Evolutionary conservation across 2,797 vertebrate genomes (phyloP).

Genomic region (Petrocephalus schoutedeni): DNA sequence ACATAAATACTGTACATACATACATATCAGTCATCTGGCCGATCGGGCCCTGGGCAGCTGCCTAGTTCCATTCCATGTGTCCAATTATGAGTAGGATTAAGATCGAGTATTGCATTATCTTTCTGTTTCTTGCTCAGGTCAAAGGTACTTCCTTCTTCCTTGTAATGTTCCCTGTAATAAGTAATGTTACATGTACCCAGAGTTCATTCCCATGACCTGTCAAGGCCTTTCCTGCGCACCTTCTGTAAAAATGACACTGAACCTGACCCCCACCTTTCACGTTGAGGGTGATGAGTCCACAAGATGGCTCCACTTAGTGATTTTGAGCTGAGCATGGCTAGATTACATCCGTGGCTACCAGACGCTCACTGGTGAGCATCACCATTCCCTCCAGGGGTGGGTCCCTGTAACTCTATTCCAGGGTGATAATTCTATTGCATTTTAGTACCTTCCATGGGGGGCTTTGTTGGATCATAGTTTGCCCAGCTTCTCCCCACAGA

Average conservation of each 20-base stretch:
- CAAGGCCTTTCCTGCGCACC: neutral
- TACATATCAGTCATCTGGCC: too few species aligned
- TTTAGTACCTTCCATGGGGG: neutral
- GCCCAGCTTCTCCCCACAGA: neutral
- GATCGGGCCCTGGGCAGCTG: too few species aligned
- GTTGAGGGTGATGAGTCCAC: neutral
- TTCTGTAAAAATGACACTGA: neutral
- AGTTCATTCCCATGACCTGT: neutral
- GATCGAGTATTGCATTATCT: neutral
- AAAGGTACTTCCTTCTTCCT: neutral
- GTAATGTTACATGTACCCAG: neutral
- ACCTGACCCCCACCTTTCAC: neutral
- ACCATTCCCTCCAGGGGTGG: neutral
- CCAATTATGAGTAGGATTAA: too few species aligned
- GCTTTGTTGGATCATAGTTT: neutral
- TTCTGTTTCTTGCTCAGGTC: neutral
- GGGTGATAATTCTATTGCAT: neutral
- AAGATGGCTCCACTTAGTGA: neutral
- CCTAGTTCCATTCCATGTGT: too few species aligned
- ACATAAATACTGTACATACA: too few species aligned
- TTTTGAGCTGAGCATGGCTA: neutral
- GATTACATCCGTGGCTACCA: neutral
- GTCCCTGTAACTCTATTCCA: neutral
- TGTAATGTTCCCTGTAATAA: neutral
- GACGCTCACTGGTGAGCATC: neutral